These are phyloP conservation scores for Perca flavescens DNA, from an alignment of 2,113 vertebrate genomes.

Conservation along the genomic window DNA sequence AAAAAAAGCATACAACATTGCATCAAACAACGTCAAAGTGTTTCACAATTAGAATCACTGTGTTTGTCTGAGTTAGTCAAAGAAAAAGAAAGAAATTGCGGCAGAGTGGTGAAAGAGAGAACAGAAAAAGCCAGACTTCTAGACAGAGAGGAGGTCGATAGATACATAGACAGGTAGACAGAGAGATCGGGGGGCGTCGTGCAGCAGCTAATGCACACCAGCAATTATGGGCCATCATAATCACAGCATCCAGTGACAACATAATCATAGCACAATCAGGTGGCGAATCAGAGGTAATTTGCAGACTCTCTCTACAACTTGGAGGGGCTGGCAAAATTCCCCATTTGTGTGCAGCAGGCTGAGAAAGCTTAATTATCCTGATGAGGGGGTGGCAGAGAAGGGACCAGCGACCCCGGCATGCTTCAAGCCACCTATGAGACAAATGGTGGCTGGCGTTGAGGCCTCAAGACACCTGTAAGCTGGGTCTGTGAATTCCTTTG, in stretches of 20 bases:
- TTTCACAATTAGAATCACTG: slow-evolving; percentile 16
- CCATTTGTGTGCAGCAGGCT: slow-evolving; percentile 74
- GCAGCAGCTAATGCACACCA: slow-evolving; percentile 80
- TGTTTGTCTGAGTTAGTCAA: slow-evolving; percentile 35
- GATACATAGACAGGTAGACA: slow-evolving; percentile 67
- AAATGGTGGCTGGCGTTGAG: slow-evolving; percentile 1
- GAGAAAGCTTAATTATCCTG: slow-evolving; percentile 82
- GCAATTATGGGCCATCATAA: slow-evolving; percentile 82
- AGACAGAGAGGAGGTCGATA: slow-evolving; percentile 63
- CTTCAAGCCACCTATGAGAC: slow-evolving; percentile 60
- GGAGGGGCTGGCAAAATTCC: slow-evolving; percentile 72
- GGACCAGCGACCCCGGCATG: slow-evolving; percentile 52
- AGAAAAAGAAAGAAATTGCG: slow-evolving; percentile 23
- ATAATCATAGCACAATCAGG: slow-evolving; percentile 85
- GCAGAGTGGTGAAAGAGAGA: slow-evolving; percentile 9
- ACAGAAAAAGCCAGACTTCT: slow-evolving; percentile 3
- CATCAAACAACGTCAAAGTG: slow-evolving; percentile 36
- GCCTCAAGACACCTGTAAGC: slow-evolving; percentile 58
- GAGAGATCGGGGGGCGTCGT: slow-evolving; percentile 62
- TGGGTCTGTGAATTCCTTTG: slow-evolving; percentile 23
- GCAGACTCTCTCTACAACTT: slow-evolving; percentile 77
- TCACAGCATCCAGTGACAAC: slow-evolving; percentile 85
- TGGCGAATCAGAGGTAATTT: slow-evolving; percentile 83
- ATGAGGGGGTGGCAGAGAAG: slow-evolving; percentile 73
- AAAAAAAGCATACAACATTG: not conserved